Evolutionary conservation across 2,113 vertebrate species (phyloP), one percentile per base, ranked within the genome.

Genomic region (Rhipidura dahli): DNA sequence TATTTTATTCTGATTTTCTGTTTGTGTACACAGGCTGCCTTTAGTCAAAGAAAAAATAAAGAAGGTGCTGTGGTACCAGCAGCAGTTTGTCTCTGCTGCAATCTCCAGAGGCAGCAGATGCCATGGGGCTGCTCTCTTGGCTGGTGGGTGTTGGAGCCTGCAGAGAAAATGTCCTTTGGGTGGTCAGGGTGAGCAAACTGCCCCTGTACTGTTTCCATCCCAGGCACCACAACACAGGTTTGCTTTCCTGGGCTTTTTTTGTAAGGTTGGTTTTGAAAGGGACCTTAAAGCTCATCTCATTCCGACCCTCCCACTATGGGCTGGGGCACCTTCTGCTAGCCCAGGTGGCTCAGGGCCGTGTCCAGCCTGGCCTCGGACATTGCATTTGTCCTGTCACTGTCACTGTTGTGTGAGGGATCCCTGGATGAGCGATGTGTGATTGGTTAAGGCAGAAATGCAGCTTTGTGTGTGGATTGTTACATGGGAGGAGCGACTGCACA

Each of bases 1-100:
- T 77, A 16, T 78, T 84, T 63, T 87, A 87, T 90, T 94, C 82
- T 66, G 57, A 71, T 90, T 85, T 85, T 61, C 47, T 65, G 42
- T 75, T 83, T 70, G 78, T 27, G 33, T 15, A 3, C 8, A 0
- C 6, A 3, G 44, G 42, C 77, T 78, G 65, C 42, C 85, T 68
- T 92, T 21, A 82, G 56, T 75, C 69, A 85, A 71, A 79, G 42
- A 53, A 35, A 47, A 20, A 10, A 17, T 13, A 53, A 35, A 51
- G 17, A 10, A 15, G 13, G 65, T 13, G 39, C 1, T 7, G 76
- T 31, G 53, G 77, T 49, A 6, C 6, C 77, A 44, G 15, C 47
- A 60, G 40, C 6, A 35, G 13, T 86, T 92, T 78, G 37, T 79
- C 61, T 82, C 11, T 63, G 65, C 66, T 76, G 68, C 40, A 4